These are phyloP conservation scores for Trichechus manatus DNA, from an alignment of 2,113 vertebrate genomes.

Conservation along the genomic window DNA sequence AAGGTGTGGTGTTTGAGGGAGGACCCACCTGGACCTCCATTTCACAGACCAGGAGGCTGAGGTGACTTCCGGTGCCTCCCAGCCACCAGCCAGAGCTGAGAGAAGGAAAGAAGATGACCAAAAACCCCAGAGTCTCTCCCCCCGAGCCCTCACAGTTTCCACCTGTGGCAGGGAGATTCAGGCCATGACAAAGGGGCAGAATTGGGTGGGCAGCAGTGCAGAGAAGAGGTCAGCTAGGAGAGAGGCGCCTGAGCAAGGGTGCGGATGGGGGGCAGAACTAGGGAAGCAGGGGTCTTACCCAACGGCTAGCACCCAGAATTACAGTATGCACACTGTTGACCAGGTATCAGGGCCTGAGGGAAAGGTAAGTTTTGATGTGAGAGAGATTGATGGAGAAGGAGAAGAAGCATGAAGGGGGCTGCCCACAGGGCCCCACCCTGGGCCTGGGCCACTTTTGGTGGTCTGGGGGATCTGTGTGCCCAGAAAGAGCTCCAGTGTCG, in stretches of 20 bases:
- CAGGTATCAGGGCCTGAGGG: not conserved
- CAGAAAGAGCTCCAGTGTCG: not conserved
- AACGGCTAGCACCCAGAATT: too few relatives aligned
- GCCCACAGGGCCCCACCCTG: not conserved
- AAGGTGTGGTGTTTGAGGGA: not conserved
- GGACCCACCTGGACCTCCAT: not conserved
- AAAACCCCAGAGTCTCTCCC: not conserved
- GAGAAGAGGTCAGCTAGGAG: too few relatives aligned
- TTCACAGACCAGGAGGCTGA: not conserved
- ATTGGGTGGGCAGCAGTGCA: not conserved
- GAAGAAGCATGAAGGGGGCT: too few relatives aligned
- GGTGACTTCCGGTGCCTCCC: not conserved
- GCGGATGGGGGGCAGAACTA: rapidly evolving
- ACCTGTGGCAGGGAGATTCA: not conserved
- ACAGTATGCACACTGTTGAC: too few relatives aligned
- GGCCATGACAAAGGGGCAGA: not conserved
- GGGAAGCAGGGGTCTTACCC: not conserved
- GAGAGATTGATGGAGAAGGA: not conserved
- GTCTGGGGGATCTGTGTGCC: not conserved
- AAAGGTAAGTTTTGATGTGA: not conserved
- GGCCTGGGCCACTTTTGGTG: not conserved
- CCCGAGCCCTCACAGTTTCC: not conserved
- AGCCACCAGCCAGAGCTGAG: not conserved
- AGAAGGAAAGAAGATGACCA: not conserved
- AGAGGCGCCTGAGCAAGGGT: not conserved